phyloP scores from a whole-genome alignment of 92 coral and sea anemone species.

The Virgularia gustaviana region DNA sequence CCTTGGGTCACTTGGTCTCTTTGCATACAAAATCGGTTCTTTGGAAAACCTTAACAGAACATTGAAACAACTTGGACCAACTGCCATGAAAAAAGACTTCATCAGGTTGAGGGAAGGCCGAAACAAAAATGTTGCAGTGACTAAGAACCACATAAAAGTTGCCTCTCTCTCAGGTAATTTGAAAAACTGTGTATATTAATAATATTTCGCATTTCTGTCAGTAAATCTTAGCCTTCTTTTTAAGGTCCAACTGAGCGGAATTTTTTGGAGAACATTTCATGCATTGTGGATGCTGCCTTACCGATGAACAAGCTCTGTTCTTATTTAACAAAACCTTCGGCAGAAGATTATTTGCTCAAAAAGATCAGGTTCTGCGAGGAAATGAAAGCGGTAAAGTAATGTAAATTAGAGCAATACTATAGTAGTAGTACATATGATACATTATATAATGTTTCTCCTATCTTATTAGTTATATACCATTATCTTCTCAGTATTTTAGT shows the following conservation, averaged over 20 bases:
- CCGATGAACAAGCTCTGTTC: slow-evolving; percentile 23
- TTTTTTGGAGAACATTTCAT: slow-evolving; percentile 24
- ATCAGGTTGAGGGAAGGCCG: slow-evolving; percentile 49
- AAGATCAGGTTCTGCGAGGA: slow-evolving; percentile 53
- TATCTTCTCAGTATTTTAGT: neutral
- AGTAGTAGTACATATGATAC: neutral
- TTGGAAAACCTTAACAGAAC: slow-evolving; percentile 44
- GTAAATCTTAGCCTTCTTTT: neutral
- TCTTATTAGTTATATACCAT: neutral
- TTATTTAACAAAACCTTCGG: slow-evolving; percentile 10
- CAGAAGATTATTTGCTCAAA: slow-evolving; percentile 34
- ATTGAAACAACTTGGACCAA: slow-evolving; percentile 54
- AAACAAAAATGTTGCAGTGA: slow-evolving; percentile 28
- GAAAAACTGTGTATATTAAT: neutral
- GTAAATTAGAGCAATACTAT: neutral
- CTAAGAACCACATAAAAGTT: slow-evolving; percentile 50
- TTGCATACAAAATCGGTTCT: slow-evolving; percentile 43
- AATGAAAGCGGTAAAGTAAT: slow-evolving; percentile 31
- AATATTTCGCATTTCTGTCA: too few species aligned
- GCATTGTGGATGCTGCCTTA: slow-evolving; percentile 35
- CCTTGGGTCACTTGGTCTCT: slow-evolving; percentile 45
- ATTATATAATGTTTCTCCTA: neutral
- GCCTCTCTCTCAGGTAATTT: slow-evolving; percentile 56
- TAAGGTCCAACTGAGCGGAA: slow-evolving; percentile 41
- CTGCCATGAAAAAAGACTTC: slow-evolving; percentile 46